Conservation (phyloP, 2,888 invertebrate genomes). For the Chaetogeoica ovagalla region DNA sequence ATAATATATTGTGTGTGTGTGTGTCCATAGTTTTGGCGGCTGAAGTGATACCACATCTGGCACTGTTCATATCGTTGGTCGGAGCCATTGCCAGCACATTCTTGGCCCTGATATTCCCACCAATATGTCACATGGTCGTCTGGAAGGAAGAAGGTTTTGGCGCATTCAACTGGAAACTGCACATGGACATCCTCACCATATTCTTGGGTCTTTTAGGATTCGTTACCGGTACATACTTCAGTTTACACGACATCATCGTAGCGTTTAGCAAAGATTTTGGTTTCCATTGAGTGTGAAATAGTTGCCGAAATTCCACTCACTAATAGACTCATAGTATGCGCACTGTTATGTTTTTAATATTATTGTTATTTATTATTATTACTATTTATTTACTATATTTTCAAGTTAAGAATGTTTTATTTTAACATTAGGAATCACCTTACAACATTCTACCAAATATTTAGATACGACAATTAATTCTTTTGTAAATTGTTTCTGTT, state of each 20-base stretch:
- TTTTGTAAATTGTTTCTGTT: slow-evolving; percentile 46
- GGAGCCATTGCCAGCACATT: slow-evolving; percentile 89
- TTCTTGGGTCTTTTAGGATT: slow-evolving; percentile 72
- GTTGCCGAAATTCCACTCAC: slow-evolving; percentile 27
- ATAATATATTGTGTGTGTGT: neutral
- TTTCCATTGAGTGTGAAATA: slow-evolving; percentile 32
- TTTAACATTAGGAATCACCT: slow-evolving; percentile 34
- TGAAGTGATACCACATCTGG: slow-evolving; percentile 81
- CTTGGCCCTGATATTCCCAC: slow-evolving; percentile 84
- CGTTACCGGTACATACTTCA: slow-evolving; percentile 75
- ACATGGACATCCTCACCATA: slow-evolving; percentile 70
- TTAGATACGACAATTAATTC: slow-evolving; percentile 37
- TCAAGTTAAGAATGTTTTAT: slow-evolving; percentile 13
- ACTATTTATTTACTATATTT: slow-evolving; percentile 21
- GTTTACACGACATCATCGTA: slow-evolving; percentile 67
- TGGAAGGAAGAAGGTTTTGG: slow-evolving; percentile 66
- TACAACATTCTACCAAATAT: slow-evolving; percentile 14
- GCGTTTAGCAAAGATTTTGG: slow-evolving; percentile 60
- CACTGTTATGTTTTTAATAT: slow-evolving; percentile 44
- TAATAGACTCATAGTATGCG: slow-evolving; percentile 34
- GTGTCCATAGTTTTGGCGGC: slow-evolving; percentile 75
- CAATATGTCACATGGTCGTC: slow-evolving; percentile 79
- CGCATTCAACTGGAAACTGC: slow-evolving; percentile 60
- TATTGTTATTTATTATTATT: too few species aligned
- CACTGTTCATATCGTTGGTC: slow-evolving; percentile 85